These are phyloP conservation scores for Campylomormyrus numenius DNA, from an alignment of 2,113 vertebrate species.

Conservation along the genomic window DNA sequence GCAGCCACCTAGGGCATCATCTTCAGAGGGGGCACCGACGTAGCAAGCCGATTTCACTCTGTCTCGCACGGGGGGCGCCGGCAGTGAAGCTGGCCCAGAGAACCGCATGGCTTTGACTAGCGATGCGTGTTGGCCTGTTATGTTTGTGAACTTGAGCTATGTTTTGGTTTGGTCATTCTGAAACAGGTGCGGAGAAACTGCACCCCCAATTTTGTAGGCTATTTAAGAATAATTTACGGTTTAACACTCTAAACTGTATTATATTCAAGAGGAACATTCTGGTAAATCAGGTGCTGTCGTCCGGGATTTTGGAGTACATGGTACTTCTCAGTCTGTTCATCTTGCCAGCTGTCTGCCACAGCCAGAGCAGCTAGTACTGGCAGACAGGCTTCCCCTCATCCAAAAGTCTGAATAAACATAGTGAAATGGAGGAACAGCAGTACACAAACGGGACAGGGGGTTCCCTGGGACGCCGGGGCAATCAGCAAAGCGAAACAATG, in stretches of 20 bases:
- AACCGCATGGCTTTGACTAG: not conserved
- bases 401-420: slow-evolving; percentile 19
- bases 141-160: not conserved
- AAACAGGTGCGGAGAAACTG: not conserved
- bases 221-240: not conserved
- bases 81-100: not conserved
- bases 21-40: not conserved
- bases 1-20: not conserved
- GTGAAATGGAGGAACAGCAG: not conserved
- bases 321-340: not conserved
- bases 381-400: slow-evolving; percentile 8
- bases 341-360: not conserved
- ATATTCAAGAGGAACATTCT: not conserved
- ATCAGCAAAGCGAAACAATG: not conserved
- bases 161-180: not conserved
- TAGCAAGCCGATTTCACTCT: not conserved
- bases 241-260: not conserved
- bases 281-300: not conserved
- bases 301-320: not conserved
- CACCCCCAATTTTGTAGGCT: not conserved
- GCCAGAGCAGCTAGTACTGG: not conserved
- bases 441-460: slow-evolving; percentile 4
- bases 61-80: not conserved
- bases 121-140: not conserved
- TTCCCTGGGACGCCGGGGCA: not conserved